Evolutionary conservation across 2,113 vertebrate genomes (phyloP).

Genomic region (Hiodon tergisus): DNA sequence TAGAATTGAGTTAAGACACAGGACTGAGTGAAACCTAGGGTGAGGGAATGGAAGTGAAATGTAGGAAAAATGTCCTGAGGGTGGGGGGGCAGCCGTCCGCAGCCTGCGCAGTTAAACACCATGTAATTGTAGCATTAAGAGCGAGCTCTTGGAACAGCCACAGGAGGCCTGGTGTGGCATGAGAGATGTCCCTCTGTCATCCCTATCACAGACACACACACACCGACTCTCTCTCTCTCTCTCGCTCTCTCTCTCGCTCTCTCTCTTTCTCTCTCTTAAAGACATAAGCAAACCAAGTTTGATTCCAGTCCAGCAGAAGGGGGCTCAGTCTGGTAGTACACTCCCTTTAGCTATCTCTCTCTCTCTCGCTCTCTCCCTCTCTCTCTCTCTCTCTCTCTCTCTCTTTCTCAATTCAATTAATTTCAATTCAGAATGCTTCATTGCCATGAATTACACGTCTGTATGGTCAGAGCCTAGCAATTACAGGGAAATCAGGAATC

Average conservation of each 20-base stretch:
- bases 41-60: background rate
- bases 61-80: background rate
- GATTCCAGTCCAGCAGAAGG: too few relatives aligned
- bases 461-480: too few relatives aligned
- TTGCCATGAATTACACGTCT: too few relatives aligned
- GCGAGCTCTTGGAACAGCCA: conserved; percentile 10
- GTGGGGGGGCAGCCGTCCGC: background rate
- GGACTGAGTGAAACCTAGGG: background rate
- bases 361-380: background rate
- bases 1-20: background rate
- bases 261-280: background rate
- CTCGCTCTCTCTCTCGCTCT: background rate
- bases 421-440: too few relatives aligned
- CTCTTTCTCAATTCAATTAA: background rate
- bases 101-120: conserved; percentile 12
- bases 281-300: too few relatives aligned
- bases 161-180: background rate
- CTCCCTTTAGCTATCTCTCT: background rate
- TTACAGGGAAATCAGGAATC: too few relatives aligned
- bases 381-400: background rate
- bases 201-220: background rate
- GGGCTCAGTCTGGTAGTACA: background rate
- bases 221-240: background rate
- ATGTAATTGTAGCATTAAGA: conserved; percentile 17
- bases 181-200: conserved; percentile 5